These are phyloP conservation scores for Delichon dasypus DNA, from an alignment of 2,797 vertebrate species.

Conservation along the genomic window DNA sequence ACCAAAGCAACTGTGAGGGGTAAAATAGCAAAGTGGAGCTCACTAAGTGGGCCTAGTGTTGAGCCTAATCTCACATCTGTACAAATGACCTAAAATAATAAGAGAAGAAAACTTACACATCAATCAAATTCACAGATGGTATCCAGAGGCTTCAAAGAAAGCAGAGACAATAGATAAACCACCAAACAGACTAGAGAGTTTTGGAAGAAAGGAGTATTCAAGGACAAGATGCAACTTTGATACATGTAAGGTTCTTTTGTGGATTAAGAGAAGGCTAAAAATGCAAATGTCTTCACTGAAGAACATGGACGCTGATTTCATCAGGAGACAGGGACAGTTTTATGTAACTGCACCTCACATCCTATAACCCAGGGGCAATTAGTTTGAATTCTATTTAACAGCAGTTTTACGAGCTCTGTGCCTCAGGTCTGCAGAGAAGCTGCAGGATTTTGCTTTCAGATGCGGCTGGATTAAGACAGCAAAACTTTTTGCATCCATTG, in stretches of 20 bases:
- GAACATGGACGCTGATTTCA: background rate
- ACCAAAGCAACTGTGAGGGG: background rate
- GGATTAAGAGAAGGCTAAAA: background rate
- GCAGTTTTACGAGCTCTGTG: fast-evolving
- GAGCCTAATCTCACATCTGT: background rate
- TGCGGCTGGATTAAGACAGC: background rate
- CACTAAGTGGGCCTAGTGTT: background rate
- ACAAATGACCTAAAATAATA: conserved; percentile 2
- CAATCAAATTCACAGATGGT: conserved; percentile 14
- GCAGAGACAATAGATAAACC: background rate
- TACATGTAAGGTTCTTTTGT: background rate
- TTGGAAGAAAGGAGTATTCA: background rate
- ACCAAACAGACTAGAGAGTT: background rate
- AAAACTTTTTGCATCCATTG: background rate
- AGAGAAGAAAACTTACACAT: background rate
- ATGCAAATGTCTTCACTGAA: background rate
- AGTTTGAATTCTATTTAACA: background rate
- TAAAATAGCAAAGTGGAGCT: background rate
- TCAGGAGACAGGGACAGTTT: background rate
- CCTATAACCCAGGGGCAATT: background rate
- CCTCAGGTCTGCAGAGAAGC: background rate
- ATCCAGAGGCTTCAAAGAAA: conserved; percentile 18
- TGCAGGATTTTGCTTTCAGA: background rate
- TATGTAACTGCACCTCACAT: background rate
- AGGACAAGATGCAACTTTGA: background rate